Conservation (phyloP, 1,140 invertebrate genomes). For the Drosophila mayri region DNA sequence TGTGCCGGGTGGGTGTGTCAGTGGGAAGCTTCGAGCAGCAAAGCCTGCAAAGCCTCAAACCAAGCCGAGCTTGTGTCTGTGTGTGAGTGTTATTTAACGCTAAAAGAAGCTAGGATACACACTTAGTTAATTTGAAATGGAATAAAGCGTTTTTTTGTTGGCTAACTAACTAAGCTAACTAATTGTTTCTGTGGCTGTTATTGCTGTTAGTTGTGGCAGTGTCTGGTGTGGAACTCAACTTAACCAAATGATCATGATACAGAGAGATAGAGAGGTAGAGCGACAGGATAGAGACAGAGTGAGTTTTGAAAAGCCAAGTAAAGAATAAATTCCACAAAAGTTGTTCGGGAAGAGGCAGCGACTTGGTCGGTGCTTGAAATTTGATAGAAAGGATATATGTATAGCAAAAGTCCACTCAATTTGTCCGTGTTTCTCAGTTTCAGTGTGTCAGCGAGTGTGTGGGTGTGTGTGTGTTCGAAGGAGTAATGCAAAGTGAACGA, state of each 20-base stretch:
- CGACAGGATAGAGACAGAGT: conserved; percentile 1
- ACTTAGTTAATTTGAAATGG: conserved; percentile 73
- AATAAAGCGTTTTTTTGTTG: conserved; percentile 68
- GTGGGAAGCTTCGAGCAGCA: conserved; percentile 22
- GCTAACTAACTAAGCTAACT: conserved; percentile 73
- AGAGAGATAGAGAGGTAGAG: background rate
- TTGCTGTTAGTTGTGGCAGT: conserved; percentile 39
- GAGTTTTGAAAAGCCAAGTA: conserved; percentile 9
- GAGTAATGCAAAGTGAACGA: conserved; percentile 51
- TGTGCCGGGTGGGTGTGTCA: conserved; percentile 12
- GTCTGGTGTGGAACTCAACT: conserved; percentile 31
- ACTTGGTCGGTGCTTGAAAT: conserved; percentile 16
- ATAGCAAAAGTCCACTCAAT: conserved; percentile 36
- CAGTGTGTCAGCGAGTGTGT: conserved; percentile 1
- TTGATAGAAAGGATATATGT: conserved; percentile 9
- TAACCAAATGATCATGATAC: conserved; percentile 47
- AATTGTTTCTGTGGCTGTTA: conserved; percentile 47
- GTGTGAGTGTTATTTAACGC: conserved; percentile 51
- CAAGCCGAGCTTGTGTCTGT: conserved; percentile 34
- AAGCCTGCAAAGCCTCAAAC: conserved; percentile 46
- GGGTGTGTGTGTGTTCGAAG: conserved; percentile 16
- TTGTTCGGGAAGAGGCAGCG: conserved; percentile 8
- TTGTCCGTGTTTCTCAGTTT: conserved; percentile 18
- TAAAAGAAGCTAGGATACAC: conserved; percentile 77
- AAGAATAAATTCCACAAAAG: conserved; percentile 9